Percentiles rank a stretch among this genome's conserved stretches.
phyloP scores from a whole-genome alignment of 2,888 invertebrate genomes.

The Trichacis sp. region DNA sequence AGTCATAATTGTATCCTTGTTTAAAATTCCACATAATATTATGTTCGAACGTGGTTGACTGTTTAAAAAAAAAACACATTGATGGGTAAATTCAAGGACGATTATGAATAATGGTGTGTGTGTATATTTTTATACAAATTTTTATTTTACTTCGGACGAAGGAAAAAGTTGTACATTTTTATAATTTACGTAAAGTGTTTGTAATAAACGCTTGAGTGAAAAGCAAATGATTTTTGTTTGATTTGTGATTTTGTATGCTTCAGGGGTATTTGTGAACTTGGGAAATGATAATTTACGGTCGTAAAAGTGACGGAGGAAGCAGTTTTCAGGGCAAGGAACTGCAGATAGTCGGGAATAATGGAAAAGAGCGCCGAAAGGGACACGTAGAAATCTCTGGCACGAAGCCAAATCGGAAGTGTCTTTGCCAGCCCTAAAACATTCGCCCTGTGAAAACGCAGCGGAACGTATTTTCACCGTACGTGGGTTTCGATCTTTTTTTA shows the following conservation, averaged over 20 bases:
- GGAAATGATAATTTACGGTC: conserved; percentile 3
- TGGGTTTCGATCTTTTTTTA: too few relatives aligned
- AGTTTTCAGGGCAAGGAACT: conserved; percentile 6
- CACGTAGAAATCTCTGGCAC: conserved; percentile 9
- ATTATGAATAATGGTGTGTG: conserved; percentile 4
- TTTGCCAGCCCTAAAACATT: conserved; percentile 5
- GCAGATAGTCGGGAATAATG: conserved; percentile 5
- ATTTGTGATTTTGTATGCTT: too few relatives aligned
- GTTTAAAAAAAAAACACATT: too few relatives aligned
- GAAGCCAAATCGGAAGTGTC: conserved; percentile 13
- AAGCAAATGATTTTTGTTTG: too few relatives aligned
- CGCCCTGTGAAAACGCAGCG: neutral
- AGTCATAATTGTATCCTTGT: too few relatives aligned
- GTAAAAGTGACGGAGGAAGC: conserved; percentile 10
- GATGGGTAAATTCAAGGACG: neutral
- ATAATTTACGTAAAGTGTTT: neutral
- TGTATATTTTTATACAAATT: conserved; percentile 15
- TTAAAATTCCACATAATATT: too few relatives aligned
- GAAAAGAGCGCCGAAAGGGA: conserved; percentile 10
- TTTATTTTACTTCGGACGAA: neutral
- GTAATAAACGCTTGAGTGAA: neutral
- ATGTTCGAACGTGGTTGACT: too few relatives aligned
- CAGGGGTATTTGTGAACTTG: too few relatives aligned
- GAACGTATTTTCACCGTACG: too few relatives aligned
- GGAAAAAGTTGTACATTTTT: neutral